A percentile compares a stretch with the other conserved stretches of the same genome.
phyloP scores from a whole-genome alignment of 2,113 vertebrate genomes.

The Lethenteron reissneri region DNA sequence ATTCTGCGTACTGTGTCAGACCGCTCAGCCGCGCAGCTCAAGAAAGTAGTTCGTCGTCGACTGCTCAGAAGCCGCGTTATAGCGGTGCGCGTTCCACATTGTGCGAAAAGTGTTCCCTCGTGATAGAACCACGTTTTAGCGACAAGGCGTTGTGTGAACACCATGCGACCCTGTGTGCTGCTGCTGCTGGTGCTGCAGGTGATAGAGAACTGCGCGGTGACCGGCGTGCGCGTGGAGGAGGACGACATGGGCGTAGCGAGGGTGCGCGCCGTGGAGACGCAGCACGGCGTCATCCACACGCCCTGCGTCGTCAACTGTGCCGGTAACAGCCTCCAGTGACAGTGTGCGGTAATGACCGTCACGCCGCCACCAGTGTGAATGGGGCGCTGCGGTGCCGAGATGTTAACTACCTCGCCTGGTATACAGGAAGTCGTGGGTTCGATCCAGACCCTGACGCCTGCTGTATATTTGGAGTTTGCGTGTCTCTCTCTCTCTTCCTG shows the following conservation, averaged over 20 bases:
- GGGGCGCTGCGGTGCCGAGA: neutral
- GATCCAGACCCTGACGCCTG: neutral
- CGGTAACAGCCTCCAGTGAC: slow-evolving; percentile 23
- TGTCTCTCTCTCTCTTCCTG: too few relatives aligned
- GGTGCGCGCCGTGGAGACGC: slow-evolving; percentile 48
- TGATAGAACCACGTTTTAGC: too few relatives aligned
- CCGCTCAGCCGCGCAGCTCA: too few relatives aligned
- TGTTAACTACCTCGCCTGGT: neutral
- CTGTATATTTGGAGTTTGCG: too few relatives aligned
- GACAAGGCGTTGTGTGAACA: too few relatives aligned
- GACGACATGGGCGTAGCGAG: slow-evolving; percentile 51
- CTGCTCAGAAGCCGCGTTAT: too few relatives aligned
- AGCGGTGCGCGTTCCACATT: too few relatives aligned
- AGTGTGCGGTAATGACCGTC: neutral
- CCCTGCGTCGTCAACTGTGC: slow-evolving; percentile 78
- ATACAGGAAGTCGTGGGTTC: neutral
- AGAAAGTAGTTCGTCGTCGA: too few relatives aligned
- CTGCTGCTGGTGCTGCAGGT: slow-evolving; percentile 27
- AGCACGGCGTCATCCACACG: slow-evolving; percentile 46
- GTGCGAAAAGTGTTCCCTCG: too few relatives aligned
- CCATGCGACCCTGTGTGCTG: too few relatives aligned
- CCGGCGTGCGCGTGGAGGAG: slow-evolving; percentile 34
- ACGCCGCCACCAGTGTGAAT: too few relatives aligned
- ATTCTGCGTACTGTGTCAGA: too few relatives aligned
- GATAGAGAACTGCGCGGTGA: slow-evolving; percentile 80